A percentile compares a stretch with the other conserved stretches of the same genome.
Evolutionary conservation across 2,113 vertebrate species (phyloP).

Genomic region (Corvus hawaiiensis): DNA sequence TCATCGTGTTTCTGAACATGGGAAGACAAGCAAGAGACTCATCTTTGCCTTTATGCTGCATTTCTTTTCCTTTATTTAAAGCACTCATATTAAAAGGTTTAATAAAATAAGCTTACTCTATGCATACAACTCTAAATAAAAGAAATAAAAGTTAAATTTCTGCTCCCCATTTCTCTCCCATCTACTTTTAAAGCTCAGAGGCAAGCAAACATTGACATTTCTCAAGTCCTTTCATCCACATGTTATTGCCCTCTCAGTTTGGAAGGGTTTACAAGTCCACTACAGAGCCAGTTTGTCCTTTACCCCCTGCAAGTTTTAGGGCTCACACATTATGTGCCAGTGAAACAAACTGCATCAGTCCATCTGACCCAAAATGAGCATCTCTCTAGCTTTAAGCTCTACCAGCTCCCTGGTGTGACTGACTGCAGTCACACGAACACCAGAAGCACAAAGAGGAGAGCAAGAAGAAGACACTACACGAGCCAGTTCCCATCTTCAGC

Average conservation of each 20-base stretch:
- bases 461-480: not conserved
- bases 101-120: not conserved
- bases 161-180: not conserved
- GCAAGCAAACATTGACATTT: not conserved
- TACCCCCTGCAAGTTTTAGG: not conserved
- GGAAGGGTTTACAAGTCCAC: not conserved
- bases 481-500: not conserved
- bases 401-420: not conserved
- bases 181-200: not conserved
- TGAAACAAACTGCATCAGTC: not conserved
- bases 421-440: not conserved
- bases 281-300: not conserved
- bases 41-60: not conserved
- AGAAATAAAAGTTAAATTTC: not conserved
- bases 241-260: not conserved
- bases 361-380: not conserved
- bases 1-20: not conserved
- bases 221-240: not conserved
- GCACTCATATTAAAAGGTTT: not conserved
- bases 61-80: not conserved
- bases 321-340: rapidly evolving
- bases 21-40: not conserved
- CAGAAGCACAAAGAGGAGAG: not conserved
- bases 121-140: not conserved
- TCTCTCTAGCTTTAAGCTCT: not conserved